Conservation (phyloP, 1,140 invertebrate species). For the Macrobrachium rosenbergii region DNA sequence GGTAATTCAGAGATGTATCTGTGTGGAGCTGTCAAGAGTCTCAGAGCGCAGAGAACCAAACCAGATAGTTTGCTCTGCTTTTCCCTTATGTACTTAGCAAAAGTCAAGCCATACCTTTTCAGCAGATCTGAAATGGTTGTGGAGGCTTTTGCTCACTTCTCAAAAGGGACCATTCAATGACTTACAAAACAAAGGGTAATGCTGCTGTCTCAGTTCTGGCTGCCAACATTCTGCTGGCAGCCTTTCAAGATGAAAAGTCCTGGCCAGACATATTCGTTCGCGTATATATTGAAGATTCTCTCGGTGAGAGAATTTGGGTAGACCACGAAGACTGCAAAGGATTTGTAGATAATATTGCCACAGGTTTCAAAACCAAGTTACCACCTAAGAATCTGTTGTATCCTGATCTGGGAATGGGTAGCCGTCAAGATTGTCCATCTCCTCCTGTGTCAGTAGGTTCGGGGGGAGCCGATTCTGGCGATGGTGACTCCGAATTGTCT, state of each 20-base stretch:
- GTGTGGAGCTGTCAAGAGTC: constrained; percentile 74
- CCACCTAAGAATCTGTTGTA: constrained; percentile 72
- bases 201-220: constrained; percentile 85
- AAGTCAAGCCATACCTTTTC: constrained; percentile 84
- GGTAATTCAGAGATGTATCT: constrained; percentile 71
- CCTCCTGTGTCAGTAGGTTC: constrained; percentile 64
- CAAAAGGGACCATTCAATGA: constrained; percentile 74
- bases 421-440: constrained; percentile 65
- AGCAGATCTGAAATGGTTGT: constrained; percentile 69
- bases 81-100: constrained; percentile 86
- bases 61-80: constrained; percentile 84
- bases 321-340: constrained; percentile 91
- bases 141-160: constrained; percentile 74
- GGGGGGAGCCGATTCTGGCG: constrained; percentile 58
- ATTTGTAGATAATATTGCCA: constrained; percentile 93
- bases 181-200: constrained; percentile 84
- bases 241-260: constrained; percentile 78
- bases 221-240: constrained; percentile 86
- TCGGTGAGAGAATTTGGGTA: constrained; percentile 93
- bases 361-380: constrained; percentile 87
- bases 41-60: constrained; percentile 76
- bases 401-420: constrained; percentile 62
- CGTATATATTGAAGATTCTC: constrained; percentile 91
- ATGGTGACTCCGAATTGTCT: constrained; percentile 65
- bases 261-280: constrained; percentile 76